A percentile compares a stretch with the other conserved stretches of the same genome.
Conservation (phyloP, 2,888 invertebrate genomes). For the Kryphioiulus occultus region DNA sequence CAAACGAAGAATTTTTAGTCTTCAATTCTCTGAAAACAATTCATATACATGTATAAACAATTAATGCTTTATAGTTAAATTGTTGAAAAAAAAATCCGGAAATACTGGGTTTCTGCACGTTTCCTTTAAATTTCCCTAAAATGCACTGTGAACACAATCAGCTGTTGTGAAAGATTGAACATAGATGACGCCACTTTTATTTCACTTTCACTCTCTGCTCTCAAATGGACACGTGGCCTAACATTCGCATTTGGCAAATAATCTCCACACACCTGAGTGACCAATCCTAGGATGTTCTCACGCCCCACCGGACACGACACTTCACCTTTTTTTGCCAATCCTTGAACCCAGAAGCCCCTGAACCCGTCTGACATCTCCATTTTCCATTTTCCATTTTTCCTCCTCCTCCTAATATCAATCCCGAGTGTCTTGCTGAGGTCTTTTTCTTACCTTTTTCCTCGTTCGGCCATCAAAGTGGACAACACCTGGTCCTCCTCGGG, state of each 20-base stretch:
- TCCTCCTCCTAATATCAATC: not conserved
- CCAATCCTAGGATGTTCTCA: not conserved
- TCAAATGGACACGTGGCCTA: no score
- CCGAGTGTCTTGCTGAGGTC: not conserved
- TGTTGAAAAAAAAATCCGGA: no score
- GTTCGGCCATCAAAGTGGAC: conserved; percentile 6
- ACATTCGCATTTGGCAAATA: no score
- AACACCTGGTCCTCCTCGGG: not conserved
- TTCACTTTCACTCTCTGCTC: no score
- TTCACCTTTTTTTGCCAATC: not conserved
- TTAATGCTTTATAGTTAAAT: no score
- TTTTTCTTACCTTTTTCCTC: not conserved
- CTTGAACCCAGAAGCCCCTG: conserved; percentile 13
- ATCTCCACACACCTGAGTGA: not conserved
- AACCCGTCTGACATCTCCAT: conserved; percentile 13
- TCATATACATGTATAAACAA: no score
- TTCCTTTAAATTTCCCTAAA: no score
- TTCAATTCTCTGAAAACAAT: no score
- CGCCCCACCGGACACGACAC: conserved; percentile 18
- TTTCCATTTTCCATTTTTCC: no score
- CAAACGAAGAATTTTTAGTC: no score
- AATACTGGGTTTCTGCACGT: no score
- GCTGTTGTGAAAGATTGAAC: not conserved
- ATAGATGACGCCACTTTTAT: not conserved
- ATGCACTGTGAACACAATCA: no score